Evolutionary conservation across 2,888 invertebrate species (phyloP).

Genomic region (Danaus chrysippus): DNA sequence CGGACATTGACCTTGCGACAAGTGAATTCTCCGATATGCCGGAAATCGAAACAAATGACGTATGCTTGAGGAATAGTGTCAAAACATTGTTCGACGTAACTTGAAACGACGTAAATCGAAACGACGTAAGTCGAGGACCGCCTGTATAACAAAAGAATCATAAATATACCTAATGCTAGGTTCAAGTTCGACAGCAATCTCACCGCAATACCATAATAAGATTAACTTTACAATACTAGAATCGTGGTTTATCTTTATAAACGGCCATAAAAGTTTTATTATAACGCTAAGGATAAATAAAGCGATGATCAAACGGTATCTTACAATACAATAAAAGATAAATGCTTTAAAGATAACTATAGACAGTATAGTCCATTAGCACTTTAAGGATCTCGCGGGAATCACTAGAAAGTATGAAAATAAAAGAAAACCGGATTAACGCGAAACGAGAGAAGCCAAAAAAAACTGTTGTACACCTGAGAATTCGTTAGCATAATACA

Average conservation of each 20-base stretch:
- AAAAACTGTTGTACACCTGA: no score
- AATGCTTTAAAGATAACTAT: conserved; percentile 28
- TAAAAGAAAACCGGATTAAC: conserved; percentile 62
- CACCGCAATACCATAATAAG: conserved; percentile 1
- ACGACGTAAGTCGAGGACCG: no score
- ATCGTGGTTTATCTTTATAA: conserved; percentile 3
- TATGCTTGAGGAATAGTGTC: no score
- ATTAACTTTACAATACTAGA: background rate
- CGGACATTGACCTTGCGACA: no score
- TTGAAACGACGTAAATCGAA: no score
- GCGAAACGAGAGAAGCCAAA: conserved; percentile 41
- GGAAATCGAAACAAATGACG: no score
- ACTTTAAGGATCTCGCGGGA: conserved; percentile 66
- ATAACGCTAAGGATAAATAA: background rate
- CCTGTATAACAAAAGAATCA: no score
- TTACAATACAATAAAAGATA: conserved; percentile 10
- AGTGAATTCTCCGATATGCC: no score
- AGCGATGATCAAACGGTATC: background rate
- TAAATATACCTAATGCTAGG: background rate
- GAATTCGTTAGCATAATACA: no score
- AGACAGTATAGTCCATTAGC: conserved; percentile 60
- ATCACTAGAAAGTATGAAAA: conserved; percentile 63
- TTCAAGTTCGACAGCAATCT: background rate
- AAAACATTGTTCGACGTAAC: no score
- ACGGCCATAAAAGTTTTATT: background rate